These are phyloP conservation scores for Cherax destructor DNA, from an alignment of 1,140 invertebrate species.

Conservation along the genomic window DNA sequence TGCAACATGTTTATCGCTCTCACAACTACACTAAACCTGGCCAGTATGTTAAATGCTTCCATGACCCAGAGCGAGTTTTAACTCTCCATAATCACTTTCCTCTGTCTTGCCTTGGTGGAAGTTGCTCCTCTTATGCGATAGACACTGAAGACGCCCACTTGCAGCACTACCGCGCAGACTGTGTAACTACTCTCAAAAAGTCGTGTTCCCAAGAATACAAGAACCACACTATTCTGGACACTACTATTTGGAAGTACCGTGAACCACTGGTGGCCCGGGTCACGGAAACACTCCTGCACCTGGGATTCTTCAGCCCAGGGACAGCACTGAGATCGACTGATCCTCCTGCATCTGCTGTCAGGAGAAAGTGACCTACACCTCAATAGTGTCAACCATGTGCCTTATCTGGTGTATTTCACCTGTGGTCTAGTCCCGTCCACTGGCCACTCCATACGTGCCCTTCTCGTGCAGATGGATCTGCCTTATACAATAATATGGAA, in stretches of 20 bases:
- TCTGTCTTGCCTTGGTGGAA: conserved; percentile 88
- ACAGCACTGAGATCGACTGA: conserved; percentile 17
- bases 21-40: conserved; percentile 95
- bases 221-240: conserved; percentile 88
- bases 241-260: conserved; percentile 91
- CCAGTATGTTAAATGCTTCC: conserved; percentile 96
- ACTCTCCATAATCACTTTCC: conserved; percentile 96
- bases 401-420: conserved; percentile 35
- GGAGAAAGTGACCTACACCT: conserved; percentile 32
- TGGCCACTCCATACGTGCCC: conserved; percentile 15
- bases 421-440: conserved; percentile 38
- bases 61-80: conserved; percentile 91
- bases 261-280: conserved; percentile 82
- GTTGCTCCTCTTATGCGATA: conserved; percentile 90
- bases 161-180: conserved; percentile 95
- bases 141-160: conserved; percentile 89
- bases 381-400: conserved; percentile 36
- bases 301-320: conserved; percentile 57
- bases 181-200: conserved; percentile 92
- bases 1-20: conserved; percentile 93
- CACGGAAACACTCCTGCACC: conserved; percentile 40
- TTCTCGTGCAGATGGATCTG: conserved; percentile 13
- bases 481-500: background rate
- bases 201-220: conserved; percentile 86
- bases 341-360: conserved; percentile 31